Evolutionary conservation across 2,797 vertebrate species (phyloP), one percentile per base, ranked within the genome.

Genomic region (Presbytis comata): DNA sequence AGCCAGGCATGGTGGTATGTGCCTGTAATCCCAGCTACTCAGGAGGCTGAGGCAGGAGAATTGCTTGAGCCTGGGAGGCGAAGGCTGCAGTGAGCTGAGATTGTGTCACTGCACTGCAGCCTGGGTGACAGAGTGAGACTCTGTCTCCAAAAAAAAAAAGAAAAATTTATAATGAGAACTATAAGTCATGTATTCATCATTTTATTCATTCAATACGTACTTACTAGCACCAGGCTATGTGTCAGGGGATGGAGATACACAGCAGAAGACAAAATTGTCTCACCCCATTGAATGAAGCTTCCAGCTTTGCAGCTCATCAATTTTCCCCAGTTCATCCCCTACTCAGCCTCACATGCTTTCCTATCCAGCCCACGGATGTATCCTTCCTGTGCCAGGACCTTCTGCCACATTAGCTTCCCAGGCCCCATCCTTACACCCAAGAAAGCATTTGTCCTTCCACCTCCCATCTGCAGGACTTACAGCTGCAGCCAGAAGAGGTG

Each of bases 401-500:
- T 48, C 59, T 19, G 16, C 80, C 36, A 75, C 39, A 70, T 74
- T 57, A 48, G 44, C 55, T 86, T 94, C 80, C 46, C n/a, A 50
- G 64, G 13, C 33, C 33, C 74, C 39, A 41, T 57, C 39, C 50
- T 80, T 76, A 76, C 55, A 36, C 39, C 53, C 28, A 46, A 70
- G 55, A 67, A 28, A 9, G 2, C 24, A n/a, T 70, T 24, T 61
- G 22, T 67, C 55, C 84, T 81, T 85, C 41, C 24, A 64, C 12
- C 7, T 57, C 26, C 53, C 21, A 11, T 11, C 59, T 41, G 61
- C n/a, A 70, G 24, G 59, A 76, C 48, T 50, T 59, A 28, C 83
- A 72, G 24, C n/a, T 67, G n/a, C 22, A 81, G 55, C 57, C 82
- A 79, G 70, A 64, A 88, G 70, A 87, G 74, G 61, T 74, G 78